Conservation (phyloP, 2,888 invertebrate genomes). For the Ormia ochracea region DNA sequence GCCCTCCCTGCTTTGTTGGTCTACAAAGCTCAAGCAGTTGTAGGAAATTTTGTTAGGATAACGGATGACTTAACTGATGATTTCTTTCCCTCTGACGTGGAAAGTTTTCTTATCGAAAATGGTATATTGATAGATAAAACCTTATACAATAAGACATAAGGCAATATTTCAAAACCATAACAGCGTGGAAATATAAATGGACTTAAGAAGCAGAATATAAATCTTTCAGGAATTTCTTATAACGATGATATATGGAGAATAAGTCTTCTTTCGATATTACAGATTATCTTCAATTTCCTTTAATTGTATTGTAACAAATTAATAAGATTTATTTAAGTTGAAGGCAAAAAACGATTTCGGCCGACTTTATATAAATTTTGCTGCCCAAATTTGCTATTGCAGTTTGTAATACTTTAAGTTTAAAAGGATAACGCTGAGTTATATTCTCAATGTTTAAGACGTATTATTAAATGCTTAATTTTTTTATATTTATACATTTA, state of each 20-base stretch:
- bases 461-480: too few species aligned
- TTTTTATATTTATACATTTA: too few species aligned
- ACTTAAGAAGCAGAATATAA: slow-evolving; percentile 3
- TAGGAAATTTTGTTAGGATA: slow-evolving; percentile 94
- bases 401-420: too few species aligned
- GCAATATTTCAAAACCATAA: neutral
- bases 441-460: too few species aligned
- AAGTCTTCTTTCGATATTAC: neutral
- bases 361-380: too few species aligned
- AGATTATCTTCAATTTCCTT: slow-evolving; percentile 44
- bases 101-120: slow-evolving; percentile 91
- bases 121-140: slow-evolving; percentile 85
- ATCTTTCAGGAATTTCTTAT: neutral
- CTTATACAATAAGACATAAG: slow-evolving; percentile 68
- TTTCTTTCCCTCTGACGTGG: slow-evolving; percentile 93
- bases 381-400: too few species aligned
- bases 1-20: slow-evolving; percentile 95
- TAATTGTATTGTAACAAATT: too few species aligned
- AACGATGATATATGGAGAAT: neutral
- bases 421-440: too few species aligned
- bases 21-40: slow-evolving; percentile 91
- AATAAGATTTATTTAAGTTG: too few species aligned
- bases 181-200: neutral
- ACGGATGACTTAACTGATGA: slow-evolving; percentile 92
- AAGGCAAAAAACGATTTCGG: too few species aligned